Evolutionary conservation across 2,113 vertebrate species (phyloP).

Genomic region (Ornithorhynchus anatinus): DNA sequence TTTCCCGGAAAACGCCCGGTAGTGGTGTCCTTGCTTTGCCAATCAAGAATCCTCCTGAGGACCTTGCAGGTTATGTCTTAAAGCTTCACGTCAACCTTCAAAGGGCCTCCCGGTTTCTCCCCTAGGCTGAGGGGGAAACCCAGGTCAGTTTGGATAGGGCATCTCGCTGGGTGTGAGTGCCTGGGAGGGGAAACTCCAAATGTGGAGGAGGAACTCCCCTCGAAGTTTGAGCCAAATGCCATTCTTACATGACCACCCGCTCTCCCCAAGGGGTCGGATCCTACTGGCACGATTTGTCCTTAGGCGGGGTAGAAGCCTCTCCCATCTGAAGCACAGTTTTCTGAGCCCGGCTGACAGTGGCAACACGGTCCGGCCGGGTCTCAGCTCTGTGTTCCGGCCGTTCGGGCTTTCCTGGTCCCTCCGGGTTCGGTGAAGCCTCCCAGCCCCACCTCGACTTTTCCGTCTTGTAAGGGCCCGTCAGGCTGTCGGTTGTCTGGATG

Average conservation of each 20-base stretch:
- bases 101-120: background rate
- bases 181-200: background rate
- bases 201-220: background rate
- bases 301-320: too few relatives aligned
- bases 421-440: too few relatives aligned
- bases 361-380: too few relatives aligned
- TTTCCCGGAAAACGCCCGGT: conserved; percentile 44
- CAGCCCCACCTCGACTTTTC: too few relatives aligned
- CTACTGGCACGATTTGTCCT: too few relatives aligned
- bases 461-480: too few relatives aligned
- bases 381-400: too few relatives aligned
- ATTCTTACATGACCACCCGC: too few relatives aligned
- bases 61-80: background rate
- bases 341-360: too few relatives aligned
- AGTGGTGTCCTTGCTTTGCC: conserved; percentile 32
- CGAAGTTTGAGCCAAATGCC: background rate
- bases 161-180: background rate
- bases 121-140: background rate
- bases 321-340: too few relatives aligned
- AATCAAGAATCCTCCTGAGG: conserved; percentile 3
- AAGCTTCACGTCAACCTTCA: background rate
- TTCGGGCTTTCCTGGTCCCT: too few relatives aligned
- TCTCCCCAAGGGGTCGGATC: too few relatives aligned
- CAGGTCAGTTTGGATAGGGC: background rate
- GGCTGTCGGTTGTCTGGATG: background rate